Base-by-base conservation (phyloP, 2,797 vertebrate species). In the Poecilia picta region DNA sequence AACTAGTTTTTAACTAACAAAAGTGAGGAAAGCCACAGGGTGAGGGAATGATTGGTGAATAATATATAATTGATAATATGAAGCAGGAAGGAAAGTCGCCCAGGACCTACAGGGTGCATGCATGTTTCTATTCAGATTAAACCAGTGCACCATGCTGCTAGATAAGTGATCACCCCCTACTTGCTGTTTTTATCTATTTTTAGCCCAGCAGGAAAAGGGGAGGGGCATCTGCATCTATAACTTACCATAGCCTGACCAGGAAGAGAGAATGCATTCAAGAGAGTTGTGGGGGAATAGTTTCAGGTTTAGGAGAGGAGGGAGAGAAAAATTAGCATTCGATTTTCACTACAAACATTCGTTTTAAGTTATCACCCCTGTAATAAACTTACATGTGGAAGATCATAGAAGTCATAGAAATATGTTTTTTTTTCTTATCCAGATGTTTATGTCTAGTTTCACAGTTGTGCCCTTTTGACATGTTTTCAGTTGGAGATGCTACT, bases 221-320 rank as follows among this genome's bases (percentile, higher is more conserved):
- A 91, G 83, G 80, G 71, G 85, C 87, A 91, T 76, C 85, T 93
- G 77, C 53, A 49, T 85, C 93, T 91, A 91, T 78, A 93, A 99
- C 98, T 99, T 98, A 99, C 98, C 98, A 99, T 98, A 90, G 98
- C 98, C 98, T 99, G 96, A 83, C 87, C 92, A 96, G 94, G 96
- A 90, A 96, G 95, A 95, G 86, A 92, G 97, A 96, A 90, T 94
- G 98, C 98, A 95, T 96, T 97, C 95, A 97, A 98, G 95, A 96
- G 94, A 98, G 97, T 93, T 94, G 96, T 93, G 95, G 93, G 93
- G 84, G 96, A 96, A 94, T 96, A 94, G 91, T 93, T 91, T 94
- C 16, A 78, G 94, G 92, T 95, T 95, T 89, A 93, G 87, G 89
- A 93, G 87, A 92, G 94, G 94, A 92, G 90, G 93, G 92, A 95